Conservation (phyloP, 2,888 invertebrate genomes). For the Lasioglossum zephyrum region DNA sequence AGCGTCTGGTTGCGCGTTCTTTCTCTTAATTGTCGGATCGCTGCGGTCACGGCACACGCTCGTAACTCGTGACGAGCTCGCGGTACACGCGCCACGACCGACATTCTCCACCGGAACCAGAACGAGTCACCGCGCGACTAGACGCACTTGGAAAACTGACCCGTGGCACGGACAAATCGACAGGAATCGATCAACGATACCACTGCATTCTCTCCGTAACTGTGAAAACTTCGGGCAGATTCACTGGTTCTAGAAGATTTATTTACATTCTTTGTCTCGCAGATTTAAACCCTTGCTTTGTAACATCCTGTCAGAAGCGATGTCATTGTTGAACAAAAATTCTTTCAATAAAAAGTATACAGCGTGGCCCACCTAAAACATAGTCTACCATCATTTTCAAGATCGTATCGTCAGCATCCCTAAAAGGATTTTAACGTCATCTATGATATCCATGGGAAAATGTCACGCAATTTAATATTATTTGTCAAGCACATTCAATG, state of each 20-base stretch:
- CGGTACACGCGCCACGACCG: background rate
- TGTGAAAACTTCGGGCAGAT: background rate
- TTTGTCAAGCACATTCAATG: background rate
- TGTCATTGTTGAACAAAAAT: background rate
- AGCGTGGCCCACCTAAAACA: background rate
- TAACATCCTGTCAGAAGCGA: background rate
- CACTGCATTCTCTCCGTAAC: background rate
- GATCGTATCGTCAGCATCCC: too few species aligned
- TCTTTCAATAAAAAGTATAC: background rate
- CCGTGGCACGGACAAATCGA: background rate
- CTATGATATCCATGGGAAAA: too few species aligned
- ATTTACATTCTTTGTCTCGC: background rate
- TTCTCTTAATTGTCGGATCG: conserved; percentile 58
- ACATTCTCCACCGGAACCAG: background rate
- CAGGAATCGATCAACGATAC: background rate
- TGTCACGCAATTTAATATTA: background rate
- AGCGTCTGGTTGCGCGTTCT: conserved; percentile 50
- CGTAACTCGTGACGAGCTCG: background rate
- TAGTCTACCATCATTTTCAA: background rate
- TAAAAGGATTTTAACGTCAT: too few species aligned
- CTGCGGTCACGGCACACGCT: conserved; percentile 3
- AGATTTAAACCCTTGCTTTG: background rate
- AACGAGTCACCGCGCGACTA: background rate
- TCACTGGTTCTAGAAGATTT: too few species aligned
- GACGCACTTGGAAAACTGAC: background rate